A percentile compares a stretch with the other conserved stretches of the same genome.
phyloP scores from a whole-genome alignment of 2,888 invertebrate species.

The Tinea pellionella region DNA sequence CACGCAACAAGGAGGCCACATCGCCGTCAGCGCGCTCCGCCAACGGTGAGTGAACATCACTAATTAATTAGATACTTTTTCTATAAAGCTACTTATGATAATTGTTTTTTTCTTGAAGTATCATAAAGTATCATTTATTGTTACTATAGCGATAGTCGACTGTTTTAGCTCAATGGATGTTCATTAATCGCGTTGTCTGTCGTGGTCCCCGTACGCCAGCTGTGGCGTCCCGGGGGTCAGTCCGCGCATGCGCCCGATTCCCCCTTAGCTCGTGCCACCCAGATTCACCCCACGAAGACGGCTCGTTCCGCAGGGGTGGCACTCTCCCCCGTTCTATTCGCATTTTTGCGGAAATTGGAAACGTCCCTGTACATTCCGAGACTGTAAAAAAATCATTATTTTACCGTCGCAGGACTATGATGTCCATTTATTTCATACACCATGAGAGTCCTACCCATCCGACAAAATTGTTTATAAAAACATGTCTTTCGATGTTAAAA shows the following conservation, averaged over 20 bases:
- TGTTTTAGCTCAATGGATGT: conserved; percentile 47
- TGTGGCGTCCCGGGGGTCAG: conserved; percentile 36
- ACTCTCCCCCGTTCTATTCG: conserved; percentile 37
- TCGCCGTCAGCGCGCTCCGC: conserved; percentile 76
- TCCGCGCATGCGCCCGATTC: conserved; percentile 42
- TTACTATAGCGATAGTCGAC: conserved; percentile 36
- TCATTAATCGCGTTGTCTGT: conserved; percentile 45
- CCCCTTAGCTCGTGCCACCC: conserved; percentile 21
- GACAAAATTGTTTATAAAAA: not conserved
- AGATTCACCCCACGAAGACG: conserved; percentile 18
- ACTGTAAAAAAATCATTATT: conserved; percentile 4
- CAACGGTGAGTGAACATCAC: conserved; percentile 61
- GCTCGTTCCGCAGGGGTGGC: not conserved
- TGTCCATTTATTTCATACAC: not conserved
- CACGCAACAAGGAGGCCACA: conserved; percentile 76
- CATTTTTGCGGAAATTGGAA: conserved; percentile 61
- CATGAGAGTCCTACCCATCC: not conserved
- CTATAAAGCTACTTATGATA: not conserved
- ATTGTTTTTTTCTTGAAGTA: not conserved
- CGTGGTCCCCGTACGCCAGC: conserved; percentile 1
- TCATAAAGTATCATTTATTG: not conserved
- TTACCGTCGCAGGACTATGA: not conserved
- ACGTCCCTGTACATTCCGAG: conserved; percentile 26
- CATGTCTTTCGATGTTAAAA: not conserved
- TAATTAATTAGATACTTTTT: not conserved